Evolutionary conservation across 2,113 vertebrate species (phyloP).

Genomic region (Mustelus asterias): DNA sequence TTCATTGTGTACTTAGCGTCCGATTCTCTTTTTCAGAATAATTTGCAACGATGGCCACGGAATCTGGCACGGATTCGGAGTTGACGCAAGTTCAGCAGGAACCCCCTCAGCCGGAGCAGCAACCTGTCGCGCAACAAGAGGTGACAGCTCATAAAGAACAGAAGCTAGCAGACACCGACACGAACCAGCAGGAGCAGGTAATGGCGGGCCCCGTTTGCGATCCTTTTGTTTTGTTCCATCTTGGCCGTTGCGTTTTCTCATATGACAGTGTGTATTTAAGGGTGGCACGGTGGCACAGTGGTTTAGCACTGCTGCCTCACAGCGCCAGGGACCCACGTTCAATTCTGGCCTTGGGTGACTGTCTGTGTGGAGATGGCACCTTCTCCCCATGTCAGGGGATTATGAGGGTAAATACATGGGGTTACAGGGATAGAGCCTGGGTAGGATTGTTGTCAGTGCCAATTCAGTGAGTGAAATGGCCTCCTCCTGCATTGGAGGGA

Average conservation of each 20-base stretch:
- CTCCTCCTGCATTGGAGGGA: too few species aligned
- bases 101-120: constrained; percentile 58
- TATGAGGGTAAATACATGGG: too few species aligned
- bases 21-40: constrained; percentile 46
- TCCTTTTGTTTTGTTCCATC: background rate
- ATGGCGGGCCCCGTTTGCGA: background rate
- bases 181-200: background rate
- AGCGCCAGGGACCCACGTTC: too few species aligned
- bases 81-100: constrained; percentile 64
- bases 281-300: too few species aligned
- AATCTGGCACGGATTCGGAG: constrained; percentile 63
- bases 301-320: too few species aligned
- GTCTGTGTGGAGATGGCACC: too few species aligned
- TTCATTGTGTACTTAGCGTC: background rate
- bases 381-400: too few species aligned
- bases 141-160: constrained; percentile 5
- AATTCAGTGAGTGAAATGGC: too few species aligned
- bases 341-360: too few species aligned
- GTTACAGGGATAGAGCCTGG: too few species aligned
- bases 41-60: constrained; percentile 66
- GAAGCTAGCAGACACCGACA: background rate
- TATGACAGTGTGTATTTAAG: background rate
- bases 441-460: too few species aligned
- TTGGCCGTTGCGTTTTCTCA: background rate
- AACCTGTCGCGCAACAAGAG: constrained; percentile 41